Base-by-base conservation (phyloP, 2,797 vertebrate species). In the Pseudomugil gertrudae region DNA sequence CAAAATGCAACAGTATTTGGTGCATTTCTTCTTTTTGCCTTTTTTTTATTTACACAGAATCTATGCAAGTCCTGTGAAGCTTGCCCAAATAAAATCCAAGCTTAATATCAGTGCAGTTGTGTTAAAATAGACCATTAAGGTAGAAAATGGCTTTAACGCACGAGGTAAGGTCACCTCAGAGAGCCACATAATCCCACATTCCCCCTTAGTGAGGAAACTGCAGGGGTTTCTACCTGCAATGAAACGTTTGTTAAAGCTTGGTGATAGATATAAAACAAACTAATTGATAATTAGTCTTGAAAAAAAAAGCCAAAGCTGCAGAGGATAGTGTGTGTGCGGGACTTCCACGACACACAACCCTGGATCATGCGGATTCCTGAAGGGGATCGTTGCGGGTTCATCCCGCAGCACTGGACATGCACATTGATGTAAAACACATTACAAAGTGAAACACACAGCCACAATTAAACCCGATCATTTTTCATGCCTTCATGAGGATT, bases 311-410 rank as follows among this genome's bases (percentile, higher is more conserved):
- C 4, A 3, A 57, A 59, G 55, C 65, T 56, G 55, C 58, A 56
- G 17, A 32, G 5, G 7, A 38, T 30, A 3, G 29, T 30, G 29
- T 1, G 33, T 47, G n/a, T 13, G 38, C 2, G 40, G 43, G 55
- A 80, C 74, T 56, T 63, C 23, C 30, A 67, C 23, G 57, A 58
- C 23, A 70, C 62, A 57, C 29, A 66, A 32, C n/a, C 68, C 15
- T 24, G 32, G 56, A 78, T 84, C 71, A 52, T 72, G 60, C 69
- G 53, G 85, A 82, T 48, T 32, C 7, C 11, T 26, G 56, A 47
- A 21, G 57, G 35, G 14, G 5, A 24, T 19, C 9, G 40, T 9
- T 54, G 5, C n/a, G 19, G 40, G 8, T 36, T 61, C 48, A 35
- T 59, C 56, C n/a, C n/a, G 36, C 63, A 48, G 47, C 57, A 33